Conservation (phyloP, 92 coral and sea anemone genomes). For the Paragorgia papillata region DNA sequence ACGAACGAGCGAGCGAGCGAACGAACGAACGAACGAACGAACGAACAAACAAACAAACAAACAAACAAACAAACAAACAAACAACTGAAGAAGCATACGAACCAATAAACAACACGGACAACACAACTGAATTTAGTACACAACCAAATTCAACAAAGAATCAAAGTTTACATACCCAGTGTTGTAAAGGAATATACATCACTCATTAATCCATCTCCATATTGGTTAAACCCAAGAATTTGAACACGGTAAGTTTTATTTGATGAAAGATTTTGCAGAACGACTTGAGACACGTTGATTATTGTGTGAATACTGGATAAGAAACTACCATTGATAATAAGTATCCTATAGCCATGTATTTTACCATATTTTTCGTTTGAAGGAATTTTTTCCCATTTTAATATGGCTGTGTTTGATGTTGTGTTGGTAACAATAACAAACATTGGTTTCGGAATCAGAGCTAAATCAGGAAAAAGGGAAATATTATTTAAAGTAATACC, state of each 20-base stretch:
- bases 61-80: too few species aligned
- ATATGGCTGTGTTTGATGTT: not conserved
- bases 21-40: too few species aligned
- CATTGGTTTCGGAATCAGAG: conserved; percentile 9
- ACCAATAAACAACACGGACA: not conserved
- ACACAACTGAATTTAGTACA: too few species aligned
- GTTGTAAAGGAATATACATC: not conserved
- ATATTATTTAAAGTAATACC: not conserved
- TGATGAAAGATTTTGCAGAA: conserved; percentile 12
- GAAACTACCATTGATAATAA: not conserved
- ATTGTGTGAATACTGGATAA: not conserved
- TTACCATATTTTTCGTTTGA: conserved; percentile 1
- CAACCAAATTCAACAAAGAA: not conserved
- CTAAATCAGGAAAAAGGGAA: not conserved
- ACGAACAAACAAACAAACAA: too few species aligned
- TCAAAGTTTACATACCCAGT: not conserved
- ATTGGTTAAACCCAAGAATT: not conserved
- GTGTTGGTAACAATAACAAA: not conserved
- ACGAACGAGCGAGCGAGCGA: too few species aligned
- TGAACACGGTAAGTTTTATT: not conserved
- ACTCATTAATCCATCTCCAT: conserved; percentile 10
- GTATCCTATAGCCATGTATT: conserved; percentile 5
- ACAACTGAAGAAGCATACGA: not conserved
- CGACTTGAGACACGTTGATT: not conserved
- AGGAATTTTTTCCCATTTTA: not conserved